These are phyloP conservation scores for Dicyrtoma fusca DNA, from an alignment of 2,888 invertebrate genomes.

Conservation along the genomic window DNA sequence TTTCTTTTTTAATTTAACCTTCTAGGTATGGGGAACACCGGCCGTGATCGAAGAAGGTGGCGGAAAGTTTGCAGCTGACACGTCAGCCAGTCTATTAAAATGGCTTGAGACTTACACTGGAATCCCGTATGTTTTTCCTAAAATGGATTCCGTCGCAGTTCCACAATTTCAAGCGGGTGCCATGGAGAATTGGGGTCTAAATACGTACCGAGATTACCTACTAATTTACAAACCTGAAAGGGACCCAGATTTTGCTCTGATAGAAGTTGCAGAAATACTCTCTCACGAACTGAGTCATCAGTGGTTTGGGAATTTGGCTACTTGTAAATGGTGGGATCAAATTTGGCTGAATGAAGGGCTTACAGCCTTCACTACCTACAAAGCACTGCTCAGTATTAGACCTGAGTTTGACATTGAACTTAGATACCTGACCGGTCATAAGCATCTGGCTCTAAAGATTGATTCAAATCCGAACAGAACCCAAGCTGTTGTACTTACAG, in stretches of 20 bases:
- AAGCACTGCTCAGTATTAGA: slow-evolving; percentile 40
- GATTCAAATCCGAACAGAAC: slow-evolving; percentile 39
- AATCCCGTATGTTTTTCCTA: slow-evolving; percentile 68
- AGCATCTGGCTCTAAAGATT: slow-evolving; percentile 43
- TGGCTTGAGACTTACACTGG: slow-evolving; percentile 72
- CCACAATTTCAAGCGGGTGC: slow-evolving; percentile 47
- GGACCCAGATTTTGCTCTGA: too few relatives aligned
- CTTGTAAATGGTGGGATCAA: slow-evolving; percentile 42
- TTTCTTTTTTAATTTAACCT: too few relatives aligned
- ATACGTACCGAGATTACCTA: slow-evolving; percentile 24
- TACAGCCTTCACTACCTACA: slow-evolving; percentile 43
- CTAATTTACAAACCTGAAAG: too few relatives aligned
- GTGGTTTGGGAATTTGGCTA: slow-evolving; percentile 35
- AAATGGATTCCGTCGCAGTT: slow-evolving; percentile 53
- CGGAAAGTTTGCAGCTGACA: slow-evolving; percentile 7
- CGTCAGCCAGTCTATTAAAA: slow-evolving; percentile 14
- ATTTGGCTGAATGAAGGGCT: slow-evolving; percentile 54
- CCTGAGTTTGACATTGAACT: slow-evolving; percentile 49
- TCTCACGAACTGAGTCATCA: slow-evolving; percentile 47
- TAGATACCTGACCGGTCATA: slow-evolving; percentile 41
- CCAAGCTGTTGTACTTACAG: slow-evolving; percentile 47
- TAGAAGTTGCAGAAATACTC: slow-evolving; percentile 39
- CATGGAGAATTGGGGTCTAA: slow-evolving; percentile 51
- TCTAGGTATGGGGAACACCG: too few relatives aligned
- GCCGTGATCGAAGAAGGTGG: slow-evolving; percentile 8